phyloP scores from a whole-genome alignment of 2,888 invertebrate species.

The Carpatolechia fugitivella region DNA sequence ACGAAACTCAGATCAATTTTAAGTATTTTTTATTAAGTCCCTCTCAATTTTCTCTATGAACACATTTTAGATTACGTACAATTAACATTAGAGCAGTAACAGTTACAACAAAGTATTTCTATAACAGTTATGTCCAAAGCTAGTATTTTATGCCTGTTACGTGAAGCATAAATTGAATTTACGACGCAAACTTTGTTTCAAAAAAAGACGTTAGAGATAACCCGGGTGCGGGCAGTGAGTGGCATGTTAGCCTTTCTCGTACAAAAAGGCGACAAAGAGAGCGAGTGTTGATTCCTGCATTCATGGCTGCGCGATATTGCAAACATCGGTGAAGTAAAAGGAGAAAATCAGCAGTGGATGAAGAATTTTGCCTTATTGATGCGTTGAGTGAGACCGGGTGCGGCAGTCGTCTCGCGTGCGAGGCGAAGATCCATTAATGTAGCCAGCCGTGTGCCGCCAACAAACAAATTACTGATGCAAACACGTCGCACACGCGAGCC shows the following conservation, averaged over 20 bases:
- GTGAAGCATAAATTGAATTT: constrained; percentile 9
- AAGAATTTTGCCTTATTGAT: not conserved
- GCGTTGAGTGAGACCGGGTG: constrained; percentile 25
- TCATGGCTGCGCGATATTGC: not conserved
- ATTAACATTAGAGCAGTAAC: too few species aligned
- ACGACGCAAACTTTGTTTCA: constrained; percentile 29
- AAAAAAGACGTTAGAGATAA: constrained; percentile 40
- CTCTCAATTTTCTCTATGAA: too few species aligned
- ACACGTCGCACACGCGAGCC: constrained; percentile 74
- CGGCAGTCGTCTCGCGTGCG: constrained; percentile 55
- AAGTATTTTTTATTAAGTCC: too few species aligned
- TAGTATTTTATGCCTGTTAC: not conserved
- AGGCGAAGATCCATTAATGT: constrained; percentile 71
- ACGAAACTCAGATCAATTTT: too few species aligned
- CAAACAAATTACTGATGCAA: constrained; percentile 79
- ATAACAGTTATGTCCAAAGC: not conserved
- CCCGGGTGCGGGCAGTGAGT: constrained; percentile 35
- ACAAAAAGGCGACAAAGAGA: constrained; percentile 26
- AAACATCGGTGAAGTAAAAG: not conserved
- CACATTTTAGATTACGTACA: too few species aligned
- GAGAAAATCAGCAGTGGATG: not conserved
- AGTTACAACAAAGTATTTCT: not conserved
- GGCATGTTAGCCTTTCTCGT: constrained; percentile 57
- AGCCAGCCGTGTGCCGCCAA: constrained; percentile 70
- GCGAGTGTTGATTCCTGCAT: not conserved